phyloP scores from a whole-genome alignment of 1,140 invertebrate species.

The Cotesia chilonis region DNA sequence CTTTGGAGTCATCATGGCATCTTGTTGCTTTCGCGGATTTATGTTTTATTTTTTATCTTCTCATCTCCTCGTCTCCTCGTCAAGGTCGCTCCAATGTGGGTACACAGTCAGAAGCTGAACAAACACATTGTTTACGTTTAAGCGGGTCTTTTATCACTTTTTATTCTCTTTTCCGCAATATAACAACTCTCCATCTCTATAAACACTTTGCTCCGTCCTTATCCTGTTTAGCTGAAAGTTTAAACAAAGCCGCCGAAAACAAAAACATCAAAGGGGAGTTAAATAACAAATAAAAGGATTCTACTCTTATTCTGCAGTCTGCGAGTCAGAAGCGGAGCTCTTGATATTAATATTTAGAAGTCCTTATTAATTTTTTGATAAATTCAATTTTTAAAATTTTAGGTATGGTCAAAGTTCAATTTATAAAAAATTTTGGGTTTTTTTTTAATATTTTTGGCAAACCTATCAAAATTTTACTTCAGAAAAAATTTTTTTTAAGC shows the following conservation, averaged over 20 bases:
- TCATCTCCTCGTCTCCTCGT: too few relatives aligned
- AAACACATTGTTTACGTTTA: slow-evolving; percentile 39
- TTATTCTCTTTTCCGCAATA: not conserved
- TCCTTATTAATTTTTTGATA: too few relatives aligned
- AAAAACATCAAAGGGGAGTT: not conserved
- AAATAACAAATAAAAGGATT: not conserved
- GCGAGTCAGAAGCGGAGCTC: too few relatives aligned
- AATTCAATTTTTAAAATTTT: too few relatives aligned
- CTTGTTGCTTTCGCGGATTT: not conserved
- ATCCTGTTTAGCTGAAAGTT: slow-evolving; percentile 38
- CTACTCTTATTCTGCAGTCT: too few relatives aligned
- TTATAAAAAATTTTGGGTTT: too few relatives aligned
- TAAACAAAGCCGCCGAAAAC: slow-evolving; percentile 29
- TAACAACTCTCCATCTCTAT: not conserved
- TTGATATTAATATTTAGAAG: too few relatives aligned
- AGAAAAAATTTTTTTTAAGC: too few relatives aligned
- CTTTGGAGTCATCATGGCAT: not conserved
- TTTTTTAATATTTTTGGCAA: too few relatives aligned
- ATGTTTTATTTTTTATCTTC: not conserved
- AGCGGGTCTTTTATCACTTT: slow-evolving; percentile 34
- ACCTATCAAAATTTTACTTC: too few relatives aligned
- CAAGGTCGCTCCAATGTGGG: not conserved
- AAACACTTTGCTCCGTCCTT: slow-evolving; percentile 2
- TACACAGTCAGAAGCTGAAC: slow-evolving; percentile 25
- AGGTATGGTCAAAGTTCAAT: too few relatives aligned